Conservation (phyloP, 30 jellyfish, hydroid and myxozoan genomes). For the Turritopsis rubra region DNA sequence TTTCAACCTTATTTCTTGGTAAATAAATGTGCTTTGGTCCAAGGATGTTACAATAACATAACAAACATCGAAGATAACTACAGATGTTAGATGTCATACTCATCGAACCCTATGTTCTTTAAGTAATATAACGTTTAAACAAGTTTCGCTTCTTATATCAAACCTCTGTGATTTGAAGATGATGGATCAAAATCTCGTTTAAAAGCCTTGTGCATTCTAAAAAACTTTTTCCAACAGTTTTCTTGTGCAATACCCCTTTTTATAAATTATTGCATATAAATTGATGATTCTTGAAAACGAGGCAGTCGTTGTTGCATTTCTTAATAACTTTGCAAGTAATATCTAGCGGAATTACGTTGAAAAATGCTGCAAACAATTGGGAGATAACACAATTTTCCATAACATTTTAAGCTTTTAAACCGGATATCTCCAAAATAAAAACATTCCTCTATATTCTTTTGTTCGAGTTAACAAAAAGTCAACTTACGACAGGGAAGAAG, state of each 20-base stretch:
- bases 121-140: not conserved
- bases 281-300: too few species aligned
- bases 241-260: not conserved
- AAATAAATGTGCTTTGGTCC: constrained; percentile 13
- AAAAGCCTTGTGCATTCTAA: constrained; percentile 14
- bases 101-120: constrained; percentile 9
- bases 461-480: too few species aligned
- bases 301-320: too few species aligned
- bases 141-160: not conserved
- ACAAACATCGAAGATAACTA: constrained; percentile 1
- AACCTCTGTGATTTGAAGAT: not conserved
- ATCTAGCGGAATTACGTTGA: too few species aligned
- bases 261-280: too few species aligned
- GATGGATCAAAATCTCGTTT: not conserved
- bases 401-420: too few species aligned
- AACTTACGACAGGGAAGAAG: too few species aligned
- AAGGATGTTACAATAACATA: not conserved
- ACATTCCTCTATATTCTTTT: too few species aligned
- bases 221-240: not conserved
- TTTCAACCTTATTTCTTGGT: constrained; percentile 24
- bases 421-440: too few species aligned
- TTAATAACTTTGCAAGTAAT: too few species aligned
- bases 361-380: too few species aligned
- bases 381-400: too few species aligned
- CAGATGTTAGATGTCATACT: constrained; percentile 21